Base-by-base conservation (phyloP, 1,140 invertebrate species). In the Hormaphis cornu region DNA sequence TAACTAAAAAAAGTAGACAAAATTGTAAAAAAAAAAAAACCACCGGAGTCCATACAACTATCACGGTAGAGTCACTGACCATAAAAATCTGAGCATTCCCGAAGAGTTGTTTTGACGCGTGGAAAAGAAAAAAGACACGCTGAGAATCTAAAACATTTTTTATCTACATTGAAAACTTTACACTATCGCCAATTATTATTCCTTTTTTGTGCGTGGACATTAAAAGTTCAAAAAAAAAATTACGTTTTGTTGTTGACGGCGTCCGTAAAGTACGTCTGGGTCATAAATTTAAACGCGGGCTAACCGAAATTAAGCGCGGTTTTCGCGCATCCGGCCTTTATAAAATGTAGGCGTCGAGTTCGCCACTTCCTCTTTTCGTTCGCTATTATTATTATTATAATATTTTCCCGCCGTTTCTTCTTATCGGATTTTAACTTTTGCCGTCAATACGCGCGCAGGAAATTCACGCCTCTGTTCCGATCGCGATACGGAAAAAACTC, bases 361-460 rank as follows among this genome's bases (percentile, higher is more conserved):
- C 18, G n/a, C 3, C 18, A 20, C n/a, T 22, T n/a, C 42, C 12
- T 35, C 42, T 22, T n/a, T 48, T 8, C 24, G 18, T 14, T 20
- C 16, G 26, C 42, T 30, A 46, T 61, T 35, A n/a, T n/a, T n/a
- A n/a, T n/a, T n/a, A n/a, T n/a, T n/a, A n/a, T n/a, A n/a, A n/a
- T n/a, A n/a, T n/a, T n/a, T n/a, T n/a, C n/a, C n/a, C 42, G 14
- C 40, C 16, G 18, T 22, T 48, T 48, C 44, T 66, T 48, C 61
- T 66, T 66, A 66, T 66, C 61, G 35, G 61, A 66, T 66, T 35
- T 33, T 28, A 66, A 66, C 61, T 66, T 66, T 66, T 24, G 2
- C 44, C 44, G 44, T 66, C 44, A 50, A 66, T 66, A 63, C 44
- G 44, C 26, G 42, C 48, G 20, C 42, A 50, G 44, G 61, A 66